Evolutionary conservation across 2,888 invertebrate species (phyloP).

Genomic region (Dinocampus coccinellae): DNA sequence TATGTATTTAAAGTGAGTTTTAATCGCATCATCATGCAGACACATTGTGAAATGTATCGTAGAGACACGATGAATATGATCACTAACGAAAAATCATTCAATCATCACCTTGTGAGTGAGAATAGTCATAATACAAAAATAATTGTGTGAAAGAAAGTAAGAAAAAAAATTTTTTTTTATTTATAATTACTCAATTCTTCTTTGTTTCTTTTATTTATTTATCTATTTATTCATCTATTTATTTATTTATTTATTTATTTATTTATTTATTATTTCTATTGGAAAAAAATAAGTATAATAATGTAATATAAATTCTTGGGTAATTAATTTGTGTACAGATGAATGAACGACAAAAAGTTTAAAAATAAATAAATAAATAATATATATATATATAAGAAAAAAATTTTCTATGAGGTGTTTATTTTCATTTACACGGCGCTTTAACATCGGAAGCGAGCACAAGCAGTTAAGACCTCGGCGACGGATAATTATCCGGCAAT

Average conservation of each 20-base stretch:
- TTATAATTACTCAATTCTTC: no score
- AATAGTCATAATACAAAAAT: no score
- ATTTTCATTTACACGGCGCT: constrained; percentile 11
- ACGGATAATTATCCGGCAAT: constrained; percentile 22
- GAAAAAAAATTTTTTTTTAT: no score
- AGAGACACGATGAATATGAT: background rate
- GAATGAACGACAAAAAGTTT: background rate
- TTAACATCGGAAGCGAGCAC: constrained; percentile 4
- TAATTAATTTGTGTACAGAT: background rate
- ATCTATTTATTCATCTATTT: no score
- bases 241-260: no score
- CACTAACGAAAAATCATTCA: background rate
- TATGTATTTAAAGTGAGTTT: background rate
- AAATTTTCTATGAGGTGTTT: background rate
- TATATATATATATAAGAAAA: background rate
- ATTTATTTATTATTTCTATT: no score
- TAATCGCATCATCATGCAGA: background rate
- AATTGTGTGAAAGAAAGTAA: no score
- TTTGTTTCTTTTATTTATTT: no score
- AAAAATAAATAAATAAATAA: background rate
- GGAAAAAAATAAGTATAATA: no score
- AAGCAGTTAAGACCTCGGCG: constrained; percentile 11
- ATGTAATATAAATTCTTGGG: no score
- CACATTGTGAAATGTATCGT: background rate
- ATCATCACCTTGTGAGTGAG: background rate